Conservation (phyloP, 2,888 invertebrate genomes). For the Abscondita cerata region DNA sequence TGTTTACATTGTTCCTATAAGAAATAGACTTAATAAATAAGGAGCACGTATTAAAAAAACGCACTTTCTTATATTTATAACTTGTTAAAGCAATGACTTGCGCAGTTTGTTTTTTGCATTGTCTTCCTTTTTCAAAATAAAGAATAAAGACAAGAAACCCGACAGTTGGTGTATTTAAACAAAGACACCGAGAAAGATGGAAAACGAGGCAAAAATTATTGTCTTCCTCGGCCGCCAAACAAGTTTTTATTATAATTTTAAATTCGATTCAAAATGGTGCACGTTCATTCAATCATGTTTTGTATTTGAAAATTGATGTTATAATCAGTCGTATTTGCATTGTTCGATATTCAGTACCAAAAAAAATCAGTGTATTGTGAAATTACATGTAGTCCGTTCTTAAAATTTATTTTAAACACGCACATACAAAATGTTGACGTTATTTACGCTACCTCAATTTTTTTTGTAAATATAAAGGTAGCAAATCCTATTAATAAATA, state of each 20-base stretch:
- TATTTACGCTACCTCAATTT: slow-evolving; percentile 56
- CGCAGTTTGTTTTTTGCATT: slow-evolving; percentile 31
- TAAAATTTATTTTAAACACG: slow-evolving; percentile 24
- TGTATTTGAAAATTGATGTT: slow-evolving; percentile 8
- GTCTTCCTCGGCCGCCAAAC: slow-evolving; percentile 47
- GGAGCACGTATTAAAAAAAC: slow-evolving; percentile 28
- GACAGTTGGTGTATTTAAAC: slow-evolving; percentile 26
- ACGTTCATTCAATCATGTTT: slow-evolving; percentile 31
- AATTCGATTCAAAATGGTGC: slow-evolving; percentile 44
- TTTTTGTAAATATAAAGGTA: slow-evolving; percentile 56
- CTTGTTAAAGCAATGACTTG: slow-evolving; percentile 33
- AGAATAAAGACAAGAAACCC: slow-evolving; percentile 24
- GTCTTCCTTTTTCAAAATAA: slow-evolving; percentile 31
- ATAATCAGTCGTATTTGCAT: slow-evolving; percentile 12
- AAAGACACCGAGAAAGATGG: slow-evolving; percentile 30
- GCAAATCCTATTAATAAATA: slow-evolving; percentile 58
- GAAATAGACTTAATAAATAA: slow-evolving; percentile 34
- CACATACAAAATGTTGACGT: slow-evolving; percentile 24
- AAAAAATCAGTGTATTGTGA: slow-evolving; percentile 9
- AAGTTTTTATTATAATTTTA: slow-evolving; percentile 42
- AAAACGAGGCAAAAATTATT: slow-evolving; percentile 38
- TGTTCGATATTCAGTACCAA: slow-evolving; percentile 3
- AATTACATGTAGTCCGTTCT: slow-evolving; percentile 18
- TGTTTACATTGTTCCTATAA: slow-evolving; percentile 42
- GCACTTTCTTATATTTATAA: slow-evolving; percentile 36